Evolutionary conservation across 2,113 vertebrate species (phyloP).

Genomic region (Oceanites oceanicus): DNA sequence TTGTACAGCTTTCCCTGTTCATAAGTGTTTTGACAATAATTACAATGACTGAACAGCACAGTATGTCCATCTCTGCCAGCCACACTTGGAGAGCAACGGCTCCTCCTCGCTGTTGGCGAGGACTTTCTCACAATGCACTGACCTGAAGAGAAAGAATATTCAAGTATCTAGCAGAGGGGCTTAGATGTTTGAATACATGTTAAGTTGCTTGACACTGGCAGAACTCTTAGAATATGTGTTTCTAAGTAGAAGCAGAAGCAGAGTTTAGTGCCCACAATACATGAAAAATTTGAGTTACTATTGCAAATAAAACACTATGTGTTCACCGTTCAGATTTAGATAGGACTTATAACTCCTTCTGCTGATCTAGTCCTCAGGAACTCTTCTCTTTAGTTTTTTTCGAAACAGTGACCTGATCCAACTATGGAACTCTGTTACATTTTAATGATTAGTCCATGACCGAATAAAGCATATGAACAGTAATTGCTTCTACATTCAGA

Average conservation of each 20-base stretch:
- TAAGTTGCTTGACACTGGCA: not conserved
- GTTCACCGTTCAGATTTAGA: not conserved
- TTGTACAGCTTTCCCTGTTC: not conserved
- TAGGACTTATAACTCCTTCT: not conserved
- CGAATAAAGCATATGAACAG: not conserved
- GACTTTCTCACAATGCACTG: not conserved
- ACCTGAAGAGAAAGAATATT: too few relatives aligned
- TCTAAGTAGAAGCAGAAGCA: not conserved
- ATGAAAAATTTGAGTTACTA: not conserved
- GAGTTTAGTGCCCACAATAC: not conserved
- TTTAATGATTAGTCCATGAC: not conserved
- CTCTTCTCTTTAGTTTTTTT: not conserved
- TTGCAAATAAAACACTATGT: not conserved
- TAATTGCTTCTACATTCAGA: not conserved
- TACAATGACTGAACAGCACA: rapidly evolving
- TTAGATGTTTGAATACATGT: not conserved
- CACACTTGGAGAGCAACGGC: not conserved
- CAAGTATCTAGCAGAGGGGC: not conserved
- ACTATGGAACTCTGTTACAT: not conserved
- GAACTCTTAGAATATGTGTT: not conserved
- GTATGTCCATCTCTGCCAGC: not conserved
- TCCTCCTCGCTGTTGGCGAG: not conserved
- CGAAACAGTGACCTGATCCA: not conserved
- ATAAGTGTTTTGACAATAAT: not conserved
- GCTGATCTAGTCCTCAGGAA: not conserved